These are phyloP conservation scores for Chamaedrilus cognettii DNA, from an alignment of 2,888 invertebrate species.

Conservation along the genomic window DNA sequence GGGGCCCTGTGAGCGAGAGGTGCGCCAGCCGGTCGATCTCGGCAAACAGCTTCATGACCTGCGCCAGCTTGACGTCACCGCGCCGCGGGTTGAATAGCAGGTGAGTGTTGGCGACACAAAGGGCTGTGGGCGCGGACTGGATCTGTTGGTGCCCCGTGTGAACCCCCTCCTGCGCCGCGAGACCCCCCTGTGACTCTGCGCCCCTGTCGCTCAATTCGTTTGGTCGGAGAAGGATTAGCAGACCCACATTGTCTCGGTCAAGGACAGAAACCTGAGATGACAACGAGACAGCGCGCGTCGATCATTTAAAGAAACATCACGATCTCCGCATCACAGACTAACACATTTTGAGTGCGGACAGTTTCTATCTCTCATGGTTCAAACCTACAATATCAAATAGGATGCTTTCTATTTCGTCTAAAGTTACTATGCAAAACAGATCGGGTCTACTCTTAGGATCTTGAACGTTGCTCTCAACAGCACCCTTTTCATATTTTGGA, in stretches of 20 bases:
- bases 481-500: too few species aligned
- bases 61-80: slow-evolving; percentile 86
- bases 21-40: slow-evolving; percentile 76
- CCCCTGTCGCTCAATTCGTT: neutral
- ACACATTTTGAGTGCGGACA: too few species aligned
- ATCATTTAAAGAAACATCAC: too few species aligned
- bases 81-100: slow-evolving; percentile 88
- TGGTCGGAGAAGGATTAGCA: slow-evolving; percentile 72
- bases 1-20: slow-evolving; percentile 14
- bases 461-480: too few species aligned
- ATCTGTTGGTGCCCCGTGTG: too few species aligned
- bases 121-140: slow-evolving; percentile 4
- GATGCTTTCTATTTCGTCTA: too few species aligned
- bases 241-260: slow-evolving; percentile 84
- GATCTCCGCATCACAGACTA: too few species aligned
- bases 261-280: slow-evolving; percentile 69
- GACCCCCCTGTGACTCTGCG: neutral
- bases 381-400: too few species aligned
- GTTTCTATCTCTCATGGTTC: too few species aligned
- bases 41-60: slow-evolving; percentile 79
- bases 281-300: too few species aligned
- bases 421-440: too few species aligned
- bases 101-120: slow-evolving; percentile 74
- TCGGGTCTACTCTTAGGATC: too few species aligned
- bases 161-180: neutral